Evolutionary conservation across 2,888 invertebrate genomes (phyloP), one percentile per base, ranked within the genome.

Genomic region (Pollenia labialis): DNA sequence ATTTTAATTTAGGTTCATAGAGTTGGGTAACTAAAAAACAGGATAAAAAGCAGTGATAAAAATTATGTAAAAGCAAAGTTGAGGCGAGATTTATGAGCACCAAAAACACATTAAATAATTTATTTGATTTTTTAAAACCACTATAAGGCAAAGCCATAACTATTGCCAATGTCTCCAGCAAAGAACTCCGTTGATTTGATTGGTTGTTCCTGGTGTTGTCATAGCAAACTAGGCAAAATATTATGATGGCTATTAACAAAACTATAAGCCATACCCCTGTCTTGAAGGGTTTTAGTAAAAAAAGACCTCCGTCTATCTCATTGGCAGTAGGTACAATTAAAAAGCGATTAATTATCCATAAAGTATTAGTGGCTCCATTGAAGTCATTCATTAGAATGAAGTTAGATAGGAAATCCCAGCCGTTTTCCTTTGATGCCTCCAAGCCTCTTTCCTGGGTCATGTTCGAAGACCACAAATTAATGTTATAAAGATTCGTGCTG

Each of bases 21-120:
- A 71, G 23, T 16, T 77, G 77, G 2, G 77, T 64, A 8, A 60
- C 56, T 48, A 71, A 48, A 1, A 86, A 18, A 42, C 86, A 76
- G 48, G 75, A 86, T 1, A 86, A 42, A 58, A 71, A 80, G 10
- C 64, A 64, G 11, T 52, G 75, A 8, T 75, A 86, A 16, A 64
- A 58, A 12, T 58, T 69, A 1, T 52, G 58, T 48, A 86, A 3
- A 40, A 86, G 69, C 11, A 79, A 54, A 7, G 75, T 64, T 7
- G 64, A 11, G 2, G 71, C 50, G 0, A 86, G n/a, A 40, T 48
- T 60, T 42, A 83, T 11, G 4, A 71, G 1, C 14, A 60, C 7
- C 10, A 79, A 10, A 0, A 7, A n/a, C 1, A 71, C 14, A 14
- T 80, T 64, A 46, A 56, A 62, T 10, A 52, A 0, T 42, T 46